Conservation (phyloP, 2,113 vertebrate species). For the Ophiodon elongatus region DNA sequence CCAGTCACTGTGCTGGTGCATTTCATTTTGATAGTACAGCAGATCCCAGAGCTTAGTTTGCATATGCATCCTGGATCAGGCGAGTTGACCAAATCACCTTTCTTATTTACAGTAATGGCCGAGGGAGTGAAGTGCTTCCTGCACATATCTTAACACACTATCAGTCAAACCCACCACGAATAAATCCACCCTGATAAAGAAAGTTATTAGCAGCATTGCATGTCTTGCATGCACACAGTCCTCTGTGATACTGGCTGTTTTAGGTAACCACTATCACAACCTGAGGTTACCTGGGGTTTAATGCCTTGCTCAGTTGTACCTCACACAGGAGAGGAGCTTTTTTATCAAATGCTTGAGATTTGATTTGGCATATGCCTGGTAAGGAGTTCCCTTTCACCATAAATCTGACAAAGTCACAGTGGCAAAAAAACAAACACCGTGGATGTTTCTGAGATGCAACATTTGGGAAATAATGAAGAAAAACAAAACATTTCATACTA, state of each 20-base stretch:
- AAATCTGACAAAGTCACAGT: background rate
- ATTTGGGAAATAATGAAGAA: background rate
- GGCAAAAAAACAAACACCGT: background rate
- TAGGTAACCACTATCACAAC: background rate
- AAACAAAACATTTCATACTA: background rate
- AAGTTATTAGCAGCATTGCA: background rate
- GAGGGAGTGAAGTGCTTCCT: conserved; percentile 12
- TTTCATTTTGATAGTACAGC: background rate
- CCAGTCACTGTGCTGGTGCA: background rate
- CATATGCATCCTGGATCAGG: conserved; percentile 50
- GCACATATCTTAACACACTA: conserved; percentile 45
- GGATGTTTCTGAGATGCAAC: background rate
- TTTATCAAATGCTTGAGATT: background rate
- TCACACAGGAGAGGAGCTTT: background rate
- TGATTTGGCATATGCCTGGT: background rate
- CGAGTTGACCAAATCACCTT: conserved; percentile 29
- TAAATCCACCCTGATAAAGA: background rate
- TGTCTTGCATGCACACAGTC: conserved; percentile 7
- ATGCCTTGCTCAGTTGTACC: background rate
- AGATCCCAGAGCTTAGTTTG: background rate
- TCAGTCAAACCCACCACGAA: background rate
- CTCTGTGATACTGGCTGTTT: background rate
- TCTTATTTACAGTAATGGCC: conserved; percentile 26
- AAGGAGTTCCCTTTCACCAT: background rate
- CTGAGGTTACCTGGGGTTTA: background rate